These are phyloP conservation scores for Chunga burmeisteri DNA, from an alignment of 2,113 vertebrate species.

Conservation along the genomic window DNA sequence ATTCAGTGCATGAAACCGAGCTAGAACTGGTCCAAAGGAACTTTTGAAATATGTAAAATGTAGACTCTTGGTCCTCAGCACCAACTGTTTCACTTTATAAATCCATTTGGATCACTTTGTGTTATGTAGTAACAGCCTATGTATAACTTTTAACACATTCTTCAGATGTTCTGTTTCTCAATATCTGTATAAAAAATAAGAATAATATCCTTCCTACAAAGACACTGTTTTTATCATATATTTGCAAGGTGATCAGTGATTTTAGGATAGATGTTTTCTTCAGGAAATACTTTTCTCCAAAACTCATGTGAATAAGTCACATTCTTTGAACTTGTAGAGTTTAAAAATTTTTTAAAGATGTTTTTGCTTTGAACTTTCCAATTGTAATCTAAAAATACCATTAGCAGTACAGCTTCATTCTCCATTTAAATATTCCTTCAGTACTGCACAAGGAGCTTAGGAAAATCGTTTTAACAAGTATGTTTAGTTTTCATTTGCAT, in stretches of 20 bases:
- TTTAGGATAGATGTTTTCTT: background rate
- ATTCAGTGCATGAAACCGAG: background rate
- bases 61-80: background rate
- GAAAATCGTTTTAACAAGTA: background rate
- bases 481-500: background rate
- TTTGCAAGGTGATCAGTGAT: background rate
- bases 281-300: background rate
- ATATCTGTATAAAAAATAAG: background rate
- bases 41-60: background rate
- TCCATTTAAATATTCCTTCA: slow-evolving; percentile 1
- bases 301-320: background rate
- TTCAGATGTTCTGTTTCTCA: background rate
- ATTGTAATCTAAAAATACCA: background rate
- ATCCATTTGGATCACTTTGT: background rate
- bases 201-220: background rate
- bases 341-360: background rate
- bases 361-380: background rate
- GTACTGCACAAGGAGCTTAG: background rate
- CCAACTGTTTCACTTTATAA: background rate
- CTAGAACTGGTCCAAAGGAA: background rate
- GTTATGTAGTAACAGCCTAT: background rate
- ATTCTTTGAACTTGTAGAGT: background rate
- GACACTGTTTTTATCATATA: background rate
- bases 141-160: background rate
- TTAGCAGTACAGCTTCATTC: background rate